A percentile compares a stretch with the other conserved stretches of the same genome.
Evolutionary conservation across 2,888 invertebrate genomes (phyloP).

Genomic region (Therioaphis trifolii): DNA sequence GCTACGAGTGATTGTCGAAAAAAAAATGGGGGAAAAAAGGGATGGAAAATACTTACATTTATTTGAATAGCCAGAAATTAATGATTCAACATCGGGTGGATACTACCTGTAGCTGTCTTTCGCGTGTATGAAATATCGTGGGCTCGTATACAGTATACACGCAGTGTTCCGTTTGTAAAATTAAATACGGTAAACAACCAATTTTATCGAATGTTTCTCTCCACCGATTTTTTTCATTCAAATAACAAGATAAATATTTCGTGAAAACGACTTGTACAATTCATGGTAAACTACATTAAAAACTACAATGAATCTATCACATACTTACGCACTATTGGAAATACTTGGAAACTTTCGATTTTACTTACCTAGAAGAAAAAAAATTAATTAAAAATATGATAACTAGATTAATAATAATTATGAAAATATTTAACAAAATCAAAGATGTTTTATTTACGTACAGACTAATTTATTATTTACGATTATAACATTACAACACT

Average conservation of each 20-base stretch:
- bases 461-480: too few species aligned
- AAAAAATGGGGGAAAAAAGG: not conserved
- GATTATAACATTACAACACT: not conserved
- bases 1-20: slow-evolving; percentile 33
- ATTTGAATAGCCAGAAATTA: slow-evolving; percentile 49
- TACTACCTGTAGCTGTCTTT: slow-evolving; percentile 7
- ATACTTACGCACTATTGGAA: not conserved
- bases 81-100: not conserved
- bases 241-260: too few species aligned
- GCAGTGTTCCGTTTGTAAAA: too few species aligned
- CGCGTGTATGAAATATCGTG: not conserved
- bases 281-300: not conserved
- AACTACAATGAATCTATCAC: not conserved
- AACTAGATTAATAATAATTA: too few species aligned
- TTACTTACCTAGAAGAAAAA: not conserved
- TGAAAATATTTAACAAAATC: too few species aligned
- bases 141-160: too few species aligned
- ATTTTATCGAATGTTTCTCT: not conserved
- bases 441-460: too few species aligned
- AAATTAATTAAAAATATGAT: too few species aligned
- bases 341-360: not conserved
- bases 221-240: too few species aligned
- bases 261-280: not conserved
- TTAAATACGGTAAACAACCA: too few species aligned
- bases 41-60: slow-evolving; percentile 1